Base-by-base conservation (phyloP, 2,888 invertebrate genomes). In the Argyresthia goedartella region DNA sequence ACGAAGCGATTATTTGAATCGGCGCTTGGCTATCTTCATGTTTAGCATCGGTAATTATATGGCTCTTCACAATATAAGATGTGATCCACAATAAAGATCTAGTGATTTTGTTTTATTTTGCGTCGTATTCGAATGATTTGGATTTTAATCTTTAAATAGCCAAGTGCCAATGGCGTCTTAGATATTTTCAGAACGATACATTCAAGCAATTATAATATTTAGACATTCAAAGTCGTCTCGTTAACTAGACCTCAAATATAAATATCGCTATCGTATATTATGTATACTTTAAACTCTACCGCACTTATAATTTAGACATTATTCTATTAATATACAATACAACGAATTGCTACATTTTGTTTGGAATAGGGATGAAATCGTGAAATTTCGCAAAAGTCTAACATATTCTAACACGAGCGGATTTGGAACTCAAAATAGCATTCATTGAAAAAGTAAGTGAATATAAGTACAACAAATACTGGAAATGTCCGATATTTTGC, bases 231-330 rank as follows among this genome's bases (percentile, higher is more conserved):
- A 78, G 73, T 81, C 76, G 59, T 65, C 65, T 69, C 66, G 72
- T 81, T 77, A 78, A 78, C 84, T 86, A 85, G 82, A 80, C 81
- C 75, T 74, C 68, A 71, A 25, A 79, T 82, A 81, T 85, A 84
- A 85, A 86, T 86, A 84, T 77, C 76, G 73, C 85, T 85, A 86
- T 80, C 64, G 62, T 76, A 76, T 70, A 76, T 79, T 76, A 81
- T 77, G 69, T 75, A 71, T 78, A 76, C 64, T 67, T 62, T 76
- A 79, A 77, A 68, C 70, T 73, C 82, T 85, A 85, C 77, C 61
- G 72, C 73, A 73, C 82, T 82, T 84, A 81, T 60, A 63, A 61
- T 73, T 72, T 75, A 56, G 66, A 69, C 60, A 65, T 49, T 49
- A 49, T 13, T 55, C 74, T 81, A 79, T 68, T 69, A 77, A 81